These are phyloP conservation scores for Anguilla japonica DNA, from an alignment of 2,113 vertebrate species.

Conservation along the genomic window DNA sequence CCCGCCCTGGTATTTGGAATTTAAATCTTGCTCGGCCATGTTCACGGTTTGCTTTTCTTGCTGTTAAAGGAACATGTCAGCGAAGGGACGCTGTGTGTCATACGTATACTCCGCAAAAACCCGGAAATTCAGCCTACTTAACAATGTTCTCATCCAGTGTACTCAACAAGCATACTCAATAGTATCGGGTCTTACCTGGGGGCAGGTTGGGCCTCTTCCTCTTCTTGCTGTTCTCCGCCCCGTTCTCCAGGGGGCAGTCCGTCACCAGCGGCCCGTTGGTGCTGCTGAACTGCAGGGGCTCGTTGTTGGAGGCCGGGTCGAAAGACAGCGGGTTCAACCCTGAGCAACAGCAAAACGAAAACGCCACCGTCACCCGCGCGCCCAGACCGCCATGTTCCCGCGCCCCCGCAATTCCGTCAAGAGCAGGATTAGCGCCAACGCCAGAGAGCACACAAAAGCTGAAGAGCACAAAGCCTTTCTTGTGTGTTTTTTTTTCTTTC, in stretches of 20 bases:
- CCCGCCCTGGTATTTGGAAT: too few species aligned
- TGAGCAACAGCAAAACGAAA: slow-evolving; percentile 56
- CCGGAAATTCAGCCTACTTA: too few species aligned
- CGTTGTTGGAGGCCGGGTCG: slow-evolving; percentile 76
- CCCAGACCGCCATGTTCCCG: neutral
- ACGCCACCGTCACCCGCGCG: neutral
- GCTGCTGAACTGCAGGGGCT: slow-evolving; percentile 76
- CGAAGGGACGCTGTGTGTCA: too few species aligned
- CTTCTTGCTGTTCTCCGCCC: slow-evolving; percentile 78
- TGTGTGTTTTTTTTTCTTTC: neutral
- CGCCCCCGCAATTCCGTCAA: neutral
- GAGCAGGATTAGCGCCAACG: neutral
- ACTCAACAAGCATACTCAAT: too few species aligned
- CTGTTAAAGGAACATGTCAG: too few species aligned
- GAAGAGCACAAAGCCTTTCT: neutral
- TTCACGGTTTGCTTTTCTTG: too few species aligned
- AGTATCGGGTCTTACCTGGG: slow-evolving; percentile 69
- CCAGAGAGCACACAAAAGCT: neutral
- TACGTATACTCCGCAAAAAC: too few species aligned
- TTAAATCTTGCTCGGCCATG: too few species aligned
- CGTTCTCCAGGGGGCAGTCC: slow-evolving; percentile 76
- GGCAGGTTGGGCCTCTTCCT: slow-evolving; percentile 77
- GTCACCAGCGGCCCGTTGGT: slow-evolving; percentile 63
- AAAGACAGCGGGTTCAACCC: slow-evolving; percentile 85
- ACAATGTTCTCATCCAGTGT: too few species aligned